These are phyloP conservation scores for Eupithecia centaureata DNA, from an alignment of 2,888 invertebrate genomes.

Conservation along the genomic window DNA sequence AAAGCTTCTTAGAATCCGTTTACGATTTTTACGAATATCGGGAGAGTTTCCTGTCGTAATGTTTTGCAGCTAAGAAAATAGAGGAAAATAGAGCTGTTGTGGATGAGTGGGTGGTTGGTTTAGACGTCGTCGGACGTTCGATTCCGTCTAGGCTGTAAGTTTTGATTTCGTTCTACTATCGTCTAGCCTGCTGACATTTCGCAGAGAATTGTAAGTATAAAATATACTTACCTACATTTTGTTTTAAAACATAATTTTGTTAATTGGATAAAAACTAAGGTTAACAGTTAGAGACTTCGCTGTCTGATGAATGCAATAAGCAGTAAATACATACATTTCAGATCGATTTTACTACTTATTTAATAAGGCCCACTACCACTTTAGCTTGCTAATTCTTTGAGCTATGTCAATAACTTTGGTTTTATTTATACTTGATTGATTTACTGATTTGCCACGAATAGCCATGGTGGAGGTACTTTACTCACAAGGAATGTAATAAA, in stretches of 20 bases:
- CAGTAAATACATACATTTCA: too few relatives aligned
- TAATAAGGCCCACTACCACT: too few relatives aligned
- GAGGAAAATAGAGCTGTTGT: not conserved
- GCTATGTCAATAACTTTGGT: too few relatives aligned
- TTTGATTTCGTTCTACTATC: not conserved
- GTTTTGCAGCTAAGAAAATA: slow-evolving; percentile 1
- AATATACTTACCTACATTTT: too few relatives aligned
- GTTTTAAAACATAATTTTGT: too few relatives aligned
- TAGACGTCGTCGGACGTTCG: not conserved
- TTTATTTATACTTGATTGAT: too few relatives aligned
- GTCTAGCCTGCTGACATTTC: not conserved
- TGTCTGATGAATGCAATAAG: too few relatives aligned
- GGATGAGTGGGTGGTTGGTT: not conserved
- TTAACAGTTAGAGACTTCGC: too few relatives aligned
- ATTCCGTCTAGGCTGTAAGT: not conserved
- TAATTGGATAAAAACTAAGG: too few relatives aligned
- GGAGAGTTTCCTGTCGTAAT: slow-evolving; percentile 9
- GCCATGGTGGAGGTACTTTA: not conserved
- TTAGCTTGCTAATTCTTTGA: too few relatives aligned
- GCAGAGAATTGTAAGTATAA: not conserved
- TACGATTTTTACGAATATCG: slow-evolving; percentile 8
- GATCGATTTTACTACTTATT: too few relatives aligned
- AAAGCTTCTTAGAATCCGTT: slow-evolving; percentile 17
- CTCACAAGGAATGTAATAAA: not conserved
- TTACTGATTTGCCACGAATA: too few relatives aligned